Evolutionary conservation across 2,797 vertebrate species (phyloP), one percentile per base, ranked within the genome.

Genomic region (Thamnophis elegans): DNA sequence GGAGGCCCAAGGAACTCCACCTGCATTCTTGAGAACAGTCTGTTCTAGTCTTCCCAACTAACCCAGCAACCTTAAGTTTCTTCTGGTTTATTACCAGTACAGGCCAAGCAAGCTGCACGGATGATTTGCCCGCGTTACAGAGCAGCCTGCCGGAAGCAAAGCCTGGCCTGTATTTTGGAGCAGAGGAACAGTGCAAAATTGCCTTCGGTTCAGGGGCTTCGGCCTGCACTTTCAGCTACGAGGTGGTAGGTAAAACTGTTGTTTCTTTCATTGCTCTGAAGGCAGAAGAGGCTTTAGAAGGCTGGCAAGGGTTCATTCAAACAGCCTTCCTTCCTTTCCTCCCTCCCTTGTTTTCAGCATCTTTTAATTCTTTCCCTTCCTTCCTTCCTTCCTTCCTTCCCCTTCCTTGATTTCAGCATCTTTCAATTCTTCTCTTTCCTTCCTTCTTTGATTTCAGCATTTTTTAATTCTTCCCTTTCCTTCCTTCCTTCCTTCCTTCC

Each of bases 141-240:
- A 97, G 97, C 92, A 98, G 96, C 85, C 97, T 98, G 54, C 98
- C 98, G 1, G 96, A 97, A 88, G 98, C 97, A 97, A 99, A 98
- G 95, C 99, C 99, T 0, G 99, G 99, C 73, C 97, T 99, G 58
- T 99, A 98, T 97, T 99, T 99, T 0, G 98, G 98, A 54, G 98
- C 98, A 0, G 98, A 99, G 22, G 98, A 99, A 92, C 99, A 99
- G 94, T 99, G 99, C 93, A 98, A 98, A 51, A 98, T 99, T 9
- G 99, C 99, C 58, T 99, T 99, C 32, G 99, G 99, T 1, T 98
- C 97, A 0, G 53, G 94, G 0, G 99, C 99, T 0, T 97, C 97
- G 0, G 98, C 98, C 55, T 99, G 99, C 96, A 98, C 98, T 26
- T 99, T 99, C 95, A 97, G 97, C 92, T 97, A 97, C 56, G 98